Evolutionary conservation across 2,888 invertebrate genomes (phyloP).

Genomic region (Trileptium ribeirensis): DNA sequence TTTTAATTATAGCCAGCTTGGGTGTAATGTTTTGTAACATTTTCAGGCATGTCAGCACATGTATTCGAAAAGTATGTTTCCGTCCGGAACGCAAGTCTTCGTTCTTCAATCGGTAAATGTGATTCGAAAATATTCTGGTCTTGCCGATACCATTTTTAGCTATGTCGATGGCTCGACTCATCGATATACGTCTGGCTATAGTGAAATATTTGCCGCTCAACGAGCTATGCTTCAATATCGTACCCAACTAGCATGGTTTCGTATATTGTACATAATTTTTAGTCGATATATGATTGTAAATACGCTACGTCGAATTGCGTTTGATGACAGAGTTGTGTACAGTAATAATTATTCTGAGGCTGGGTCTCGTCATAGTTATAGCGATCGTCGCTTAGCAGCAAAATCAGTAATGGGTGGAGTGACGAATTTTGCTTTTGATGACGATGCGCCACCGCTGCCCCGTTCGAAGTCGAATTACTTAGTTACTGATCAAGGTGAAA

Average conservation of each 20-base stretch:
- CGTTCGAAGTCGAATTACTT: no score
- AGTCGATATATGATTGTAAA: conserved; percentile 86
- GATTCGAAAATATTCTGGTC: conserved; percentile 51
- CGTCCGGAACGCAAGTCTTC: conserved; percentile 41
- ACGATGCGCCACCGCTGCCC: no score
- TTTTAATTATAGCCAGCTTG: no score
- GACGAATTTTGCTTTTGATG: no score
- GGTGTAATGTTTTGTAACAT: no score
- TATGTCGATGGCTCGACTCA: conserved; percentile 43
- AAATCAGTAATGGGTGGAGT: no score
- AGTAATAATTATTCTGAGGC: no score
- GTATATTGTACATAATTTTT: conserved; percentile 74
- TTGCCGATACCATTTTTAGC: conserved; percentile 41
- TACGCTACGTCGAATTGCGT: conserved; percentile 58
- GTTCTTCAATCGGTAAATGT: conserved; percentile 46
- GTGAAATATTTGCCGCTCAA: conserved; percentile 27
- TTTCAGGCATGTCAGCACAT: conserved; percentile 38
- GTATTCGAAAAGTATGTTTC: conserved; percentile 38
- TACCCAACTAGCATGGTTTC: conserved; percentile 90
- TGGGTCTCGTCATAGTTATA: no score
- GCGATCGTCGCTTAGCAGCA: no score
- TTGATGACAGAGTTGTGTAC: no score
- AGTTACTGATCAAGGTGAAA: no score
- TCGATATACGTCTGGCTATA: background rate
- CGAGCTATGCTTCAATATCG: conserved; percentile 65